Conservation (phyloP, 2,113 vertebrate genomes). For the Podiceps cristatus region DNA sequence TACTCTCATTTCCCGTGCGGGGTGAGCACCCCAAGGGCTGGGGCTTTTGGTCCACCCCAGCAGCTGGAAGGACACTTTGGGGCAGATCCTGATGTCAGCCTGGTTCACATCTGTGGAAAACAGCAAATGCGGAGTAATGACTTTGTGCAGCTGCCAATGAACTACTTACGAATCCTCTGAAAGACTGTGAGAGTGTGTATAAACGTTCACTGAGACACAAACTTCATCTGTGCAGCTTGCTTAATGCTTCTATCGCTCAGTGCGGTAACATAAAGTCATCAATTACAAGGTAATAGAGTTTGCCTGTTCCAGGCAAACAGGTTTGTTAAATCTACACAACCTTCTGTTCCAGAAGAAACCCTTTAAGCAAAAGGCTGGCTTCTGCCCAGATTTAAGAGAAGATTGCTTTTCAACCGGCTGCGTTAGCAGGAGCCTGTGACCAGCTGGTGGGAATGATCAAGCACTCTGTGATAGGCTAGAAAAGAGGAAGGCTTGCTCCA, state of each 20-base stretch:
- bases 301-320: background rate
- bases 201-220: background rate
- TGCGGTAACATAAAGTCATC: background rate
- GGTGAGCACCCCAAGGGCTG: background rate
- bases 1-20: background rate
- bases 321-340: background rate
- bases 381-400: background rate
- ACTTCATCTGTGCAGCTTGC: background rate
- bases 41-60: background rate
- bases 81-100: background rate
- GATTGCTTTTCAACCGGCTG: background rate
- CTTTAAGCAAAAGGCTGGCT: background rate
- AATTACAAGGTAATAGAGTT: background rate
- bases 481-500: background rate
- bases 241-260: background rate
- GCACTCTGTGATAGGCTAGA: background rate
- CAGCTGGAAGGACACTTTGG: background rate
- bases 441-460: background rate
- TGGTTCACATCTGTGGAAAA: background rate
- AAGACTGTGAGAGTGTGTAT: fast-evolving
- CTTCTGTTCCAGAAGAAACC: background rate
- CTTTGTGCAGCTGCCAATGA: slow-evolving; percentile 26
- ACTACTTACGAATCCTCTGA: background rate
- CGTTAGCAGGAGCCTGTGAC: background rate
- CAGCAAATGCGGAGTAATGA: background rate